Conservation (phyloP, 2,113 vertebrate genomes). For the Circaetus gallicus region DNA sequence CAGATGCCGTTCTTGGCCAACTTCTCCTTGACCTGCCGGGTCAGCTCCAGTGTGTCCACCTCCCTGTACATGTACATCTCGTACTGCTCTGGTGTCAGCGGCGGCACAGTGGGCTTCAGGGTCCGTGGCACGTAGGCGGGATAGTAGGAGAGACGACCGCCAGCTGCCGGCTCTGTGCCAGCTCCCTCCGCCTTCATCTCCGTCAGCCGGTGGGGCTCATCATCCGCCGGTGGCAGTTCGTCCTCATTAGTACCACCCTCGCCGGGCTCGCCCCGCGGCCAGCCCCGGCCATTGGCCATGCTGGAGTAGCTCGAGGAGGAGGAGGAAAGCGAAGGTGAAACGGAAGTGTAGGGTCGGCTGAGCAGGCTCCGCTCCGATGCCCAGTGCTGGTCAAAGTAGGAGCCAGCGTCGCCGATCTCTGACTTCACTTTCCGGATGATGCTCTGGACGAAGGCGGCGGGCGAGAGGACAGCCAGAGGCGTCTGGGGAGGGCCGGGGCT, state of each 20-base stretch:
- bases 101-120: slow-evolving; percentile 92
- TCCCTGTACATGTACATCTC: slow-evolving; percentile 99
- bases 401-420: slow-evolving; percentile 90
- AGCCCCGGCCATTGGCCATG: slow-evolving; percentile 77
- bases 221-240: slow-evolving; percentile 75
- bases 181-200: slow-evolving; percentile 86
- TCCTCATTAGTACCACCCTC: slow-evolving; percentile 80
- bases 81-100: slow-evolving; percentile 94
- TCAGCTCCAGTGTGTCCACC: slow-evolving; percentile 95
- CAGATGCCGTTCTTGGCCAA: slow-evolving; percentile 98
- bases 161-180: slow-evolving; percentile 51
- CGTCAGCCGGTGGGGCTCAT: slow-evolving; percentile 74
- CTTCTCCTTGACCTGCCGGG: slow-evolving; percentile 97
- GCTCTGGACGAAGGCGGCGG: slow-evolving; percentile 93
- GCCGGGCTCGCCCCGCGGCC: slow-evolving; percentile 77
- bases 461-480: slow-evolving; percentile 85
- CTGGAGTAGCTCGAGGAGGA: slow-evolving; percentile 86
- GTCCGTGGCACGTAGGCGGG: slow-evolving; percentile 88
- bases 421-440: slow-evolving; percentile 98
- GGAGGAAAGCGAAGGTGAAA: slow-evolving; percentile 91
- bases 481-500: slow-evolving; percentile 74
- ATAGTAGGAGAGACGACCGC: slow-evolving; percentile 83
- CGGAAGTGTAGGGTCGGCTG: slow-evolving; percentile 81
- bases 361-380: slow-evolving; percentile 81
- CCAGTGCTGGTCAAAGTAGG: slow-evolving; percentile 97